phyloP scores from a whole-genome alignment of 2,113 vertebrate genomes.

The Mobula birostris region DNA sequence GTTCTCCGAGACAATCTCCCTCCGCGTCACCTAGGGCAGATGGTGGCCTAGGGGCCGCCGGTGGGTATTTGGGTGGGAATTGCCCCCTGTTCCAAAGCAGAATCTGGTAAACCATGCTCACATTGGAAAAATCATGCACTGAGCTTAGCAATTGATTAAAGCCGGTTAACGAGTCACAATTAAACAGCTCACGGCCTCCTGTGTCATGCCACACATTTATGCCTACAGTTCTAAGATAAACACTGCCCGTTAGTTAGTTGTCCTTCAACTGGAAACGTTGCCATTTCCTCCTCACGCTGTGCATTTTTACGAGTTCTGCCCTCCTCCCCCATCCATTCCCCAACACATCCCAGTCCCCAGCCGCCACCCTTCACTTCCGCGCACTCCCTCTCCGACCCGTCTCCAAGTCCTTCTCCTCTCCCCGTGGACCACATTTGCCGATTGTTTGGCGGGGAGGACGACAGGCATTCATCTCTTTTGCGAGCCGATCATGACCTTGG shows the following conservation, averaged over 20 bases:
- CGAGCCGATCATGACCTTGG: conserved; percentile 78
- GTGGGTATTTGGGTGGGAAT: not conserved
- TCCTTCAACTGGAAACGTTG: conserved; percentile 47
- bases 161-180: conserved; percentile 23
- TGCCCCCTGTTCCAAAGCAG: not conserved
- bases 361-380: conserved; percentile 76
- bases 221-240: not conserved
- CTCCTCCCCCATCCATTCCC: conserved; percentile 44
- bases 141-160: not conserved
- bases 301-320: conserved; percentile 44
- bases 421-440: not conserved
- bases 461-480: conserved; percentile 79
- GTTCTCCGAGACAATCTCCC: not conserved
- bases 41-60: not conserved
- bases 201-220: conserved; percentile 40
- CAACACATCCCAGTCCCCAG: not conserved
- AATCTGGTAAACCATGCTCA: not conserved
- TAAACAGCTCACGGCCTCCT: conserved; percentile 54
- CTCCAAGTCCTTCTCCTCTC: conserved; percentile 63
- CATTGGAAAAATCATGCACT: not conserved
- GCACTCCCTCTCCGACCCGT: conserved; percentile 60
- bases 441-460: not conserved
- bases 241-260: not conserved
- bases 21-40: not conserved
- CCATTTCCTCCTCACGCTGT: conserved; percentile 47